Evolutionary conservation across 2,888 invertebrate genomes (phyloP).

Genomic region (Seladonia tumulorum): DNA sequence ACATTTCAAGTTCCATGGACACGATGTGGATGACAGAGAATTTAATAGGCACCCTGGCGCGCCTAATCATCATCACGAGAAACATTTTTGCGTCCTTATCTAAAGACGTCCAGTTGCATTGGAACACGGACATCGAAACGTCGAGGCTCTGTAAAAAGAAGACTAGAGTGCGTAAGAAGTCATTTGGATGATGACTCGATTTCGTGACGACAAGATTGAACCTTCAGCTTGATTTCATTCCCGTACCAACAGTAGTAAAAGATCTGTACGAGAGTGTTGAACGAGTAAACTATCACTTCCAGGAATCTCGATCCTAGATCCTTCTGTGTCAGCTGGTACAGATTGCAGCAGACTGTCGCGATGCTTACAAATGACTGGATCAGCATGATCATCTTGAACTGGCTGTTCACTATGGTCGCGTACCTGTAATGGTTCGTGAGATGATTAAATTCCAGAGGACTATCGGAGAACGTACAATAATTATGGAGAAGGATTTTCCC

Average conservation of each 20-base stretch:
- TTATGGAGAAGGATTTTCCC: not conserved
- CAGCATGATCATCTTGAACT: slow-evolving; percentile 3
- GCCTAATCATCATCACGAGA: slow-evolving; percentile 45
- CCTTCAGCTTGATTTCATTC: slow-evolving; percentile 50
- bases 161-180: not conserved
- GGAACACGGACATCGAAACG: slow-evolving; percentile 19
- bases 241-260: slow-evolving; percentile 67
- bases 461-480: not conserved
- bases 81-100: not conserved
- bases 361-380: not conserved
- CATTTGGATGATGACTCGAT: not conserved
- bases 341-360: not conserved
- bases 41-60: slow-evolving; percentile 44
- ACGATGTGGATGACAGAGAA: slow-evolving; percentile 33
- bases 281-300: slow-evolving; percentile 30
- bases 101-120: slow-evolving; percentile 32
- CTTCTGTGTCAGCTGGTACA: slow-evolving; percentile 8
- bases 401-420: slow-evolving; percentile 4
- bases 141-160: slow-evolving; percentile 24
- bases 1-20: slow-evolving; percentile 43
- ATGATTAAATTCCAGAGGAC: not conserved
- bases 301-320: not conserved
- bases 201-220: not conserved
- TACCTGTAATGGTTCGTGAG: not conserved
- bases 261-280: slow-evolving; percentile 65